Base-by-base conservation (phyloP, 2,888 invertebrate species). In the Netelia melanura region DNA sequence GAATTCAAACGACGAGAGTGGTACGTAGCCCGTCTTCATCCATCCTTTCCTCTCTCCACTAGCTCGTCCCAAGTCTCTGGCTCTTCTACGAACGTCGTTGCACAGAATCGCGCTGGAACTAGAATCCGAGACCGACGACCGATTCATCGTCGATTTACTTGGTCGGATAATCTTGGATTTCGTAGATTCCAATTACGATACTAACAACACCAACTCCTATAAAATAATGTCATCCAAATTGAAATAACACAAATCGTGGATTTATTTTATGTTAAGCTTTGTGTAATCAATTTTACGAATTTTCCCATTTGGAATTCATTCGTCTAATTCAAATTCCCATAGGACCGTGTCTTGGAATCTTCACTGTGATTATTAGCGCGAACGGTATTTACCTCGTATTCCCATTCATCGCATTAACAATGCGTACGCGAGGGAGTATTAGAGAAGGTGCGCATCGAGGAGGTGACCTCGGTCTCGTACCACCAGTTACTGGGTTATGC, bases 401-500 rank as follows among this genome's bases (percentile, higher is more conserved):
- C 62, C 61, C 71, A 76, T 84, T 76, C 76, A 67, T 61, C 67
- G 76, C 30, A 70, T 67, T 71, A 67, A 71, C 54, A 65, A 71
- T 67, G 82, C 62, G 79, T 70, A 82, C 72, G 62, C 77, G 58
- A 78, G 68, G 83, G 84, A 85, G 68, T 79, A 80, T 87, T 87
- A 67, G 85, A 80, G 84, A 81, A 83, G 81, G 84, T 79, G 78
- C 56, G 64, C 65, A 72, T 68, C 38, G 52, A 65, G 67, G 71
- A 76, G 72, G 76, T 62, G 58, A 65, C 25, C 78, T 70, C 65
- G 81, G 70, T 75, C 61, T 62, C 75, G 52, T 68, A 54, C 74
- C 67, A 72, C 68, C 71, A 23, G 62, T 81, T 80, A 71, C 83
- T 65, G 71, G 76, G 85, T 87, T 85, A 74, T 87, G 88, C 89